Evolutionary conservation across 2,888 invertebrate species (phyloP), one percentile per base, ranked within the genome.

Genomic region (Trachelus tabidus): DNA sequence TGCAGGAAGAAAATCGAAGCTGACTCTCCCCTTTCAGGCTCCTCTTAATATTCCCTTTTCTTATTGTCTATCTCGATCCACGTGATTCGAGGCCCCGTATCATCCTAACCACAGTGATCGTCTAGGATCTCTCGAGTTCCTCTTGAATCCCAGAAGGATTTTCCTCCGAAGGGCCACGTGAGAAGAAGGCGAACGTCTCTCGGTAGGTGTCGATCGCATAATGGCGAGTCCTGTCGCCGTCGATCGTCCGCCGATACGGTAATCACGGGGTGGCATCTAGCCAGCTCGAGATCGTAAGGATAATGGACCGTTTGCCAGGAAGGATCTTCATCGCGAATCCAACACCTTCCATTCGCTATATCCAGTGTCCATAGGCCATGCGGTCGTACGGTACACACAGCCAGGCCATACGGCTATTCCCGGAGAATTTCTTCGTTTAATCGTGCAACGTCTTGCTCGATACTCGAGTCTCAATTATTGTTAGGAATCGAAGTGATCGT

Each of bases 201-300:
- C 85, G 86, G 81, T 83, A 89, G 89, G 90, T 90, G 89, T 89
- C 88, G 89, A 90, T 90, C 89, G 89, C 87, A 88, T 89, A 90
- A 90, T 90, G 85, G 89, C 85, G 85, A 87, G 83, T 83, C 85
- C 87, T 89, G 87, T 89, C 88, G 85, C 81, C 82, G 81, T 86
- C 85, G 86, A 86, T 86, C 85, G 88, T 83, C 83, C 83, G 83
- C 85, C 89, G 88, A 89, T 89, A 90, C 87, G 87, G 88, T 90
- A 90, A 90, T 90, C 89, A 89, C 83, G 88, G 86, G 87, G 85
- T 89, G 88, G 88, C 87, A 90, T 89, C 89, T 88, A 86, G 87
- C 86, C 83, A 82, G 84, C 85, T 71, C 84, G 83, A 86, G 87
- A 89, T 88, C 88, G 87, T 85, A 88, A 88, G 85, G 89, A 89